Conservation (phyloP, 2,888 invertebrate genomes). For the Cheilosia variabilis region DNA sequence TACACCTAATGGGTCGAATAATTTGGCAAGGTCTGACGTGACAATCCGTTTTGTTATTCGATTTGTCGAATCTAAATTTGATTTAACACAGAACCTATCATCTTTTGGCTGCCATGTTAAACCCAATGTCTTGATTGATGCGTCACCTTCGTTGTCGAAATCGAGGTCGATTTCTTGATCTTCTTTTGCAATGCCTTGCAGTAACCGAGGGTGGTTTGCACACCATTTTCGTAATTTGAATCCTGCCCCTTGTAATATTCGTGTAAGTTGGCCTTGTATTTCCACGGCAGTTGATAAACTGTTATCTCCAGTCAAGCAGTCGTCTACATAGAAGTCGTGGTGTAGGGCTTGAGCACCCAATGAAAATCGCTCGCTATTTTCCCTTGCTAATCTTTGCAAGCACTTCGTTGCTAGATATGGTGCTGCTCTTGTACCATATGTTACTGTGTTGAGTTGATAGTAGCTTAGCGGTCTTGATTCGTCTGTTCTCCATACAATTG, state of each 20-base stretch:
- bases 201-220: too few relatives aligned
- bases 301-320: too few relatives aligned
- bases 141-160: background rate
- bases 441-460: slow-evolving; percentile 24
- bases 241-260: slow-evolving; percentile 42
- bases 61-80: slow-evolving; percentile 12
- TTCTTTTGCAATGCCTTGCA: slow-evolving; percentile 41
- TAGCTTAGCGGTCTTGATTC: slow-evolving; percentile 36
- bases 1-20: slow-evolving; percentile 62
- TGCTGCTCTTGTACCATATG: too few relatives aligned
- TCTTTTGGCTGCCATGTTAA: slow-evolving; percentile 48
- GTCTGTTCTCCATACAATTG: slow-evolving; percentile 71
- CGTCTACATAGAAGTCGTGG: background rate
- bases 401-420: slow-evolving; percentile 44
- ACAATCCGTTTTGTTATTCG: slow-evolving; percentile 48
- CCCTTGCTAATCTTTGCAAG: slow-evolving; percentile 32
- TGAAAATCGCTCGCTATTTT: background rate
- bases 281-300: background rate
- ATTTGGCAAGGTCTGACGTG: slow-evolving; percentile 37
- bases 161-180: slow-evolving; percentile 47
- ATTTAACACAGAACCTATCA: slow-evolving; percentile 48
- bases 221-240: slow-evolving; percentile 54
- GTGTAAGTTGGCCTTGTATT: slow-evolving; percentile 32
- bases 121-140: slow-evolving; percentile 42
- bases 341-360: slow-evolving; percentile 7